Percentiles rank a stretch among this genome's conserved stretches.
Evolutionary conservation across 1,140 invertebrate species (phyloP).

Genomic region (Zophobas morio): DNA sequence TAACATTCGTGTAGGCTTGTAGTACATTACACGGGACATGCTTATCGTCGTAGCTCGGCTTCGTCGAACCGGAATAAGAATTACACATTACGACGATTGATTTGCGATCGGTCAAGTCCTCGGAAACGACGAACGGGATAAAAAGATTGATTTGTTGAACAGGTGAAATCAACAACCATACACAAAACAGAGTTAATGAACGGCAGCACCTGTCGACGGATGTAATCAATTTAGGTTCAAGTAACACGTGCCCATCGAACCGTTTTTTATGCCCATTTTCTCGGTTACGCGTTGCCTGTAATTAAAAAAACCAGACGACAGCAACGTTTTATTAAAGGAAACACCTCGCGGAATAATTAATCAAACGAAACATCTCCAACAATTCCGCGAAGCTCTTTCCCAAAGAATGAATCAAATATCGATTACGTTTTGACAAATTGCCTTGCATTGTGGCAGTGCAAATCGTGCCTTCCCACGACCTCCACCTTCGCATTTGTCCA

Average conservation of each 20-base stretch:
- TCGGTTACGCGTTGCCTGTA: too few relatives aligned
- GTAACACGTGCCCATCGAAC: constrained; percentile 31
- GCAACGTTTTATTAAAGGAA: too few relatives aligned
- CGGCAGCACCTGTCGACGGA: constrained; percentile 42
- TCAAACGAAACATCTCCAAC: background rate
- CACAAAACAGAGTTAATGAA: constrained; percentile 26
- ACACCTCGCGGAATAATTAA: too few relatives aligned
- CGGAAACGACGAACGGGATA: background rate
- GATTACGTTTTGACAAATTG: constrained; percentile 13
- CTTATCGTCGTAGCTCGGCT: too few relatives aligned
- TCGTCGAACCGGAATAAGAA: too few relatives aligned
- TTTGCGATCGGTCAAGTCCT: too few relatives aligned
- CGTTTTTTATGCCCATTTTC: constrained; percentile 9
- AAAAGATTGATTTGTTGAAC: constrained; percentile 34
- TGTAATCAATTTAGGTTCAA: constrained; percentile 40
- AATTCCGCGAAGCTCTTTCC: background rate
- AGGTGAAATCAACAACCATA: constrained; percentile 23
- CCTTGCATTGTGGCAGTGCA: constrained; percentile 4
- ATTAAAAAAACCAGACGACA: too few relatives aligned
- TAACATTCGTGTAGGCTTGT: too few relatives aligned
- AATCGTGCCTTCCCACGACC: constrained; percentile 22
- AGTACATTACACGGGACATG: too few relatives aligned
- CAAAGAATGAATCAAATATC: constrained; percentile 4
- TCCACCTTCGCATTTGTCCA: constrained; percentile 9
- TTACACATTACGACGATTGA: too few relatives aligned